Evolutionary conservation across 2,797 vertebrate species (phyloP).

Genomic region (Gymnothorax reevesii): DNA sequence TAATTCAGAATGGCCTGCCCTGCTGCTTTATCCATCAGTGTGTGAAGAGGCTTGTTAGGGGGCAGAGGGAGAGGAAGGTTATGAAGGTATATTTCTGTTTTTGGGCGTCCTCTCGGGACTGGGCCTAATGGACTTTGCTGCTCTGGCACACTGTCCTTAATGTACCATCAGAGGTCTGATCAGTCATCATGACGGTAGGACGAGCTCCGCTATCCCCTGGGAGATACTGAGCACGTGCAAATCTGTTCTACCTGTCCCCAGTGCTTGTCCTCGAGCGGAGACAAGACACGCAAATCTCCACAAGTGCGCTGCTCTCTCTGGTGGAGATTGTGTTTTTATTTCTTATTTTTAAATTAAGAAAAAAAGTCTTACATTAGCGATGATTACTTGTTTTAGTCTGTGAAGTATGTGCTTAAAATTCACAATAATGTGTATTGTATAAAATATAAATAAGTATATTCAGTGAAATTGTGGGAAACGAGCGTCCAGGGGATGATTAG

Average conservation of each 20-base stretch:
- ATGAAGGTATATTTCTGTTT: background rate
- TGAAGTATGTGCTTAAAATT: no score
- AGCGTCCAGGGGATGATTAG: no score
- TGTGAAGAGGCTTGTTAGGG: background rate
- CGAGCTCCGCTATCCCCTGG: background rate
- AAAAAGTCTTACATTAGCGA: no score
- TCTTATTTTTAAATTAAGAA: no score
- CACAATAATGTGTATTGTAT: no score
- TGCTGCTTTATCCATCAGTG: background rate
- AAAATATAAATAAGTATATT: no score
- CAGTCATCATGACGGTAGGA: slow-evolving; percentile 9
- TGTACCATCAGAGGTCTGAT: background rate
- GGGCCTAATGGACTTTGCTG: background rate
- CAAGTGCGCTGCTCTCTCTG: no score
- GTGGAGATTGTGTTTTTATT: no score
- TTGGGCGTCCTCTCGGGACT: slow-evolving; percentile 1
- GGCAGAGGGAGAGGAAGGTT: background rate
- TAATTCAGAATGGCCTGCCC: background rate
- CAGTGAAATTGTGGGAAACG: no score
- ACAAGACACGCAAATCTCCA: background rate
- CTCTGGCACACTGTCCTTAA: background rate
- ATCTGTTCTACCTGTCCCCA: background rate
- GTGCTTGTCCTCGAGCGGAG: background rate
- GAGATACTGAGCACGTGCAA: background rate
- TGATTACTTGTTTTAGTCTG: no score